Conservation (phyloP, 2,797 vertebrate genomes). For the Anguilla marmorata region DNA sequence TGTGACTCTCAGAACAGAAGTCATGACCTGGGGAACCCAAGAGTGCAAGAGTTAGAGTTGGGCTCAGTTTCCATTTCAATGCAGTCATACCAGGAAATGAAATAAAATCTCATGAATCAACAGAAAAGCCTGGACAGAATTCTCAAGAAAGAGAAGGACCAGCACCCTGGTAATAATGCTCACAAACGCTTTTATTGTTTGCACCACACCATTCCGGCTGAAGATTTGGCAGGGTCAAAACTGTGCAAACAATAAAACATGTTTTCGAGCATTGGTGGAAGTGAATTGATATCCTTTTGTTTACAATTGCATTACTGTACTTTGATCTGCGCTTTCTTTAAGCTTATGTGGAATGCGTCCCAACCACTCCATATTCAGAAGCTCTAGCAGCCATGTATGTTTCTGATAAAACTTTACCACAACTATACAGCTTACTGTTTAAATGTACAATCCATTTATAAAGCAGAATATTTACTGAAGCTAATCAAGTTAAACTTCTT, state of each 20-base stretch:
- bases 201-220: no score
- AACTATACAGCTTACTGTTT: background rate
- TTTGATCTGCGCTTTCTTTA: background rate
- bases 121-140: background rate
- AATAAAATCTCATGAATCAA: background rate
- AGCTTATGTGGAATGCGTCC: background rate
- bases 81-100: background rate
- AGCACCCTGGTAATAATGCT: background rate
- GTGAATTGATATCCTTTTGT: background rate
- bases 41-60: no score
- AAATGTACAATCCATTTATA: background rate
- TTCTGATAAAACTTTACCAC: background rate
- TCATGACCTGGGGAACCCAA: constrained; percentile 71
- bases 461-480: background rate
- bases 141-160: background rate
- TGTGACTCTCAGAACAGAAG: constrained; percentile 80
- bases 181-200: background rate
- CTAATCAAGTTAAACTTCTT: background rate
- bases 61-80: background rate
- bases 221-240: background rate
- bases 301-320: background rate
- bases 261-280: background rate
- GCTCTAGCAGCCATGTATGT: background rate
- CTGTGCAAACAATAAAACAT: background rate
- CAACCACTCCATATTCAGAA: background rate